Base-by-base conservation (phyloP, 2,113 vertebrate genomes). In the Campylomormyrus numenius region DNA sequence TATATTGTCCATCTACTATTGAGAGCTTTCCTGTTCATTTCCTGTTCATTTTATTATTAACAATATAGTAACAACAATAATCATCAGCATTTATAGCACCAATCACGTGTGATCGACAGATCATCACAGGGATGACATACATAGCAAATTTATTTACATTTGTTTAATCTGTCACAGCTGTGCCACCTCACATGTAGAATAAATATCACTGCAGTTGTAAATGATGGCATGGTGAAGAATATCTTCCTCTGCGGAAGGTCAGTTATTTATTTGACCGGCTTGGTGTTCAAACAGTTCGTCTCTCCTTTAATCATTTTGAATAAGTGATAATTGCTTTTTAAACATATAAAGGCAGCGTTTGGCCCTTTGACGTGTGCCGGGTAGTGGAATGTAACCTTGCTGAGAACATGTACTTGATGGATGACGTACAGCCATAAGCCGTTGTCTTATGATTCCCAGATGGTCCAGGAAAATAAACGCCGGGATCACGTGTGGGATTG, bases 361-460 rank as follows among this genome's bases (percentile, higher is more conserved):
- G 86, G 88, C 58, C 13, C 24, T 88, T 52, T 15, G 35, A 85
- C 49, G 56, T 74, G 88, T 58, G 39, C 17, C 45, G 50, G 89
- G 21, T 39, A 42, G 45, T 45, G 49, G 48, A 27, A 87, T 85
- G 52, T 62, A 35, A 88, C 39, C 48, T 50, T 19, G 56, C n/a
- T 3, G 45, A 85, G 42, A 50, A 45, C 13, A 31, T 27, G 42
- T 85, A 24, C 53, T 66, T 90, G 86, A 88, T 58, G 21, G 80
- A 58, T 90, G 86, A 89, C 49, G 88, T 80, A 4, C 52, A 91
- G 49, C 91, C 74, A 85, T 50, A 70, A 11, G 62, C 58, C 17
- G 80, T 35, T 89, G 88, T 90, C 87, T 88, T n/a, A 74, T 45
- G 70, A 77, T 35, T 91, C 88, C 88, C 90, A 88, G 85, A 91